These are phyloP conservation scores for Nixonia krombeini DNA, from an alignment of 1,140 invertebrate genomes.

Conservation along the genomic window DNA sequence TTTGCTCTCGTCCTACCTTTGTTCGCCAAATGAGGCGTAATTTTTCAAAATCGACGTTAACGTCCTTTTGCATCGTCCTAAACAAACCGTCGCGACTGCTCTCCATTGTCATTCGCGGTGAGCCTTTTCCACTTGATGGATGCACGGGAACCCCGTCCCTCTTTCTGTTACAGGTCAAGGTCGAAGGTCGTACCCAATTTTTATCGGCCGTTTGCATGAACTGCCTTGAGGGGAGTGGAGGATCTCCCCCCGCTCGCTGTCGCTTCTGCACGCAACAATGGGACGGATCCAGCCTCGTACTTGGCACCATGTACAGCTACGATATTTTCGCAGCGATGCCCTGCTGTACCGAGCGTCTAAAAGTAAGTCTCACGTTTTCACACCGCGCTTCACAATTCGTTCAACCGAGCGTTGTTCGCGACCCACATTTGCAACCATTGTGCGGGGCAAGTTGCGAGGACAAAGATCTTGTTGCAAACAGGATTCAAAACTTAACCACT, in stretches of 20 bases:
- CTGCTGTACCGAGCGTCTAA: slow-evolving; percentile 93
- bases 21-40: slow-evolving; percentile 15
- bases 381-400: not conserved
- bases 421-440: not conserved
- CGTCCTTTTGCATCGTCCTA: no score
- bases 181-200: slow-evolving; percentile 89
- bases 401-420: not conserved
- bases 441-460: no score
- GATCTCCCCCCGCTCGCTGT: slow-evolving; percentile 77
- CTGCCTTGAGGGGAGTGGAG: slow-evolving; percentile 85
- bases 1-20: not conserved
- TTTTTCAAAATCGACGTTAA: slow-evolving; percentile 4
- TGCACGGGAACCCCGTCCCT: no score
- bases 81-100: not conserved
- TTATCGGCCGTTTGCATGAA: slow-evolving; percentile 94
- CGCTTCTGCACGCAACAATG: slow-evolving; percentile 87
- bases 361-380: slow-evolving; percentile 82
- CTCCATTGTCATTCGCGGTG: slow-evolving; percentile 3
- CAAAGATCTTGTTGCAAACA: no score
- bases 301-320: slow-evolving; percentile 98
- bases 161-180: slow-evolving; percentile 81
- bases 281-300: slow-evolving; percentile 92
- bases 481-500: no score
- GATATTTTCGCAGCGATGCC: slow-evolving; percentile 97
- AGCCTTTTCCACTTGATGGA: slow-evolving; percentile 9